phyloP scores from a whole-genome alignment of 2,888 invertebrate species.

The Caenorhabditis sp. region DNA sequence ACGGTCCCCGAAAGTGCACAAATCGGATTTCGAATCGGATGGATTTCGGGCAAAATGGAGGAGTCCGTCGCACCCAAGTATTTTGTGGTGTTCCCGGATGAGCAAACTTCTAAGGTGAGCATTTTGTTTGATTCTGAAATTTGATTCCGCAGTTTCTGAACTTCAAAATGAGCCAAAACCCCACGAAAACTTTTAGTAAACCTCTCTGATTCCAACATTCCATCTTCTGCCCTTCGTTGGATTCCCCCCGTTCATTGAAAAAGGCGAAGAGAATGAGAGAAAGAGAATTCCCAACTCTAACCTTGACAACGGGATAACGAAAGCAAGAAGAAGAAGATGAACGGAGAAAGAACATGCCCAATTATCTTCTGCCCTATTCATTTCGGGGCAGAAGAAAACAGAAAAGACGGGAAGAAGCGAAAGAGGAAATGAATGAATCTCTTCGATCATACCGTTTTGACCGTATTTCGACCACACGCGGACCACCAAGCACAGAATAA shows the following conservation, averaged over 20 bases:
- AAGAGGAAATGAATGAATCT: not conserved
- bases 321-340: not conserved
- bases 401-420: not conserved
- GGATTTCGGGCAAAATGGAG: slow-evolving; percentile 66
- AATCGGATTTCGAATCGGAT: slow-evolving; percentile 74
- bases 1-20: slow-evolving; percentile 76
- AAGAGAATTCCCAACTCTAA: slow-evolving; percentile 1
- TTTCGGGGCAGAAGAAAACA: not conserved
- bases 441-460: too few species aligned
- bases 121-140: not conserved
- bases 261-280: too few species aligned
- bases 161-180: not conserved
- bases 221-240: too few species aligned
- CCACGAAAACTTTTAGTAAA: too few species aligned
- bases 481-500: too few species aligned
- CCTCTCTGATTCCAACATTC: too few species aligned
- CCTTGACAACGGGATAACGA: slow-evolving; percentile 26
- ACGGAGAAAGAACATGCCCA: slow-evolving; percentile 23
- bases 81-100: slow-evolving; percentile 80
- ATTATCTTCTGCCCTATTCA: slow-evolving; percentile 49
- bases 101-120: slow-evolving; percentile 76
- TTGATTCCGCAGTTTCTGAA: not conserved
- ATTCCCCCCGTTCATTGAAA: too few species aligned
- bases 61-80: slow-evolving; percentile 71
- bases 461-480: too few species aligned